Evolutionary conservation across 2,113 vertebrate genomes (phyloP).

Genomic region (Periophthalmus modestus): DNA sequence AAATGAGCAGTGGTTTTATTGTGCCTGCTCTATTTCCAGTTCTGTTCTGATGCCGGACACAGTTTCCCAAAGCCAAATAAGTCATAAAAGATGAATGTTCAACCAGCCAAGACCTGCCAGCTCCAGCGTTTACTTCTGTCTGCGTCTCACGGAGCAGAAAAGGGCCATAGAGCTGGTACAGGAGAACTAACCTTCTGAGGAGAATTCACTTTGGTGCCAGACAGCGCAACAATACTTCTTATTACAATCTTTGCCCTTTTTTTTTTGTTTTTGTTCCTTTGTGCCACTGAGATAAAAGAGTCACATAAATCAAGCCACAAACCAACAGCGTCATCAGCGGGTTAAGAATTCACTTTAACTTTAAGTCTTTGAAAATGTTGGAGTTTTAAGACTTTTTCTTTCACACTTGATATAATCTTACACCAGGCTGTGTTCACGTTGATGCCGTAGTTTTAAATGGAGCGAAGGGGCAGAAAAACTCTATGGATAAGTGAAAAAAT

Average conservation of each 20-base stretch:
- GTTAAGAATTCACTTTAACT: no score
- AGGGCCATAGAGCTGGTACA: background rate
- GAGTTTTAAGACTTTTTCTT: no score
- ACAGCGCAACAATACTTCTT: background rate
- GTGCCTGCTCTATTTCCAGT: slow-evolving; percentile 11
- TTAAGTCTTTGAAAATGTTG: no score
- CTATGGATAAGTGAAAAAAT: no score
- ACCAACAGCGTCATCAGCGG: no score
- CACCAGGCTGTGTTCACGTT: no score
- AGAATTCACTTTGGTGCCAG: background rate
- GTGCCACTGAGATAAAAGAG: background rate
- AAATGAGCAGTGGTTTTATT: slow-evolving; percentile 19
- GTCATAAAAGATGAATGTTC: background rate
- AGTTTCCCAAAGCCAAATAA: slow-evolving; percentile 2
- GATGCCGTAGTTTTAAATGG: no score
- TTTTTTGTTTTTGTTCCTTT: background rate
- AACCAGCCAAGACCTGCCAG: background rate
- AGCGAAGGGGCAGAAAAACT: no score
- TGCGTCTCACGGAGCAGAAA: background rate
- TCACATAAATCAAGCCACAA: no score
- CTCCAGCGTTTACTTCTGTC: background rate
- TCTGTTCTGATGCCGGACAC: background rate
- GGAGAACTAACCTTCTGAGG: background rate
- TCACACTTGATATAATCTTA: no score
- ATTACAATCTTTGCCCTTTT: background rate